Evolutionary conservation across 2,797 vertebrate species (phyloP).

Genomic region (Hemitrygon akajei): DNA sequence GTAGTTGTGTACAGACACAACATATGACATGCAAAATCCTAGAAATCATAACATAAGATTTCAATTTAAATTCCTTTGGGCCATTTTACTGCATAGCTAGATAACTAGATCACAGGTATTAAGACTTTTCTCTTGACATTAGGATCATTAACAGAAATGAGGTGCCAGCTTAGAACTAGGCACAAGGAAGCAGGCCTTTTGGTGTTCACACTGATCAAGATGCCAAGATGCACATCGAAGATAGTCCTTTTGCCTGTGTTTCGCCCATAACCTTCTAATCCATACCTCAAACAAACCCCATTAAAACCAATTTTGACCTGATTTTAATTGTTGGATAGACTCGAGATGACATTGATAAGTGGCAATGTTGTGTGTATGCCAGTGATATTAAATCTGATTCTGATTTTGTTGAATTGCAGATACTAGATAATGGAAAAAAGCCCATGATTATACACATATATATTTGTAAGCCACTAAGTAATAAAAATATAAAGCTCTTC

Average conservation of each 20-base stretch:
- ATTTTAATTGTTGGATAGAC: too few relatives aligned
- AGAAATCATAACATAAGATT: not conserved
- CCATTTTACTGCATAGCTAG: not conserved
- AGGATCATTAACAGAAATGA: not conserved
- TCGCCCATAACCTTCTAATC: too few relatives aligned
- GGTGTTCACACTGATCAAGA: too few relatives aligned
- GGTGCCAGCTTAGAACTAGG: too few relatives aligned
- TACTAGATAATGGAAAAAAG: constrained; percentile 12
- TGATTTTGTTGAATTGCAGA: not conserved
- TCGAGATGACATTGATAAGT: too few relatives aligned
- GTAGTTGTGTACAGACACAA: too few relatives aligned
- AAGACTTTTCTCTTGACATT: not conserved
- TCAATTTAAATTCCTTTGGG: not conserved
- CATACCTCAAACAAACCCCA: too few relatives aligned
- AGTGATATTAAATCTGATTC: not conserved
- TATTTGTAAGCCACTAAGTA: not conserved
- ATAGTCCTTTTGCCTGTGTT: too few relatives aligned
- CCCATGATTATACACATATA: not conserved
- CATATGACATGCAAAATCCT: not conserved
- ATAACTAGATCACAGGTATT: not conserved
- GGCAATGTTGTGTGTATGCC: too few relatives aligned
- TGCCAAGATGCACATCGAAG: too few relatives aligned
- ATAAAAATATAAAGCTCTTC: not conserved
- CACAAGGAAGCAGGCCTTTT: too few relatives aligned
- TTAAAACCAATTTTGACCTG: too few relatives aligned